Evolutionary conservation across 2,888 invertebrate genomes (phyloP).

Genomic region (Odontocolon sp.): DNA sequence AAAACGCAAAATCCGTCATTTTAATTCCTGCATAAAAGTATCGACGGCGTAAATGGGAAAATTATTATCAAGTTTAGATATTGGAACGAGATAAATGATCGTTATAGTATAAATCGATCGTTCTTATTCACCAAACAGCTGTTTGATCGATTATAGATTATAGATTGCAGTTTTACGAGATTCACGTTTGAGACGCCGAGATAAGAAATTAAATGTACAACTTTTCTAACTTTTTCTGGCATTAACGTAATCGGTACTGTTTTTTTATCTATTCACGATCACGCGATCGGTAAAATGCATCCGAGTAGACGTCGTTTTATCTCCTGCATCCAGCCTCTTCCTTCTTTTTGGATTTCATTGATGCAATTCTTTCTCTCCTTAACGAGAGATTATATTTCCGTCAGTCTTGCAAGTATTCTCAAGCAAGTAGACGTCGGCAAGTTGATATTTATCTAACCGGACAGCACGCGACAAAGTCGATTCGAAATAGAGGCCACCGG

Average conservation of each 20-base stretch:
- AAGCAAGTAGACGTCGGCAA: not conserved
- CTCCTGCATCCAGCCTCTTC: not conserved
- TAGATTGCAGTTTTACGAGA: not conserved
- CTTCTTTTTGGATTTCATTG: slow-evolving; percentile 1
- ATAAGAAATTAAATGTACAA: slow-evolving; percentile 12
- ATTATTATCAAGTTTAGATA: not conserved
- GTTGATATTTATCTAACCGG: not conserved
- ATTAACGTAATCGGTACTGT: slow-evolving; percentile 13
- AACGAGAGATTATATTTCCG: slow-evolving; percentile 22
- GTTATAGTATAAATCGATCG: slow-evolving; percentile 7
- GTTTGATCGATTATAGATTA: slow-evolving; percentile 1
- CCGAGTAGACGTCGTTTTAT: not conserved
- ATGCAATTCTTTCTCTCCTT: slow-evolving; percentile 34
- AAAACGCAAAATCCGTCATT: not conserved
- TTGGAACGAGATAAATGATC: not conserved
- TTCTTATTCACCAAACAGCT: slow-evolving; percentile 3
- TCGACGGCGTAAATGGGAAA: not conserved
- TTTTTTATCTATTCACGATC: slow-evolving; percentile 29
- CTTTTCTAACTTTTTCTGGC: slow-evolving; percentile 18
- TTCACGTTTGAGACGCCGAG: not conserved
- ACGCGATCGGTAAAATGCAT: not conserved
- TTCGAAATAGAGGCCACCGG: slow-evolving; percentile 32
- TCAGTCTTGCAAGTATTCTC: not conserved
- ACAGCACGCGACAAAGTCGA: not conserved
- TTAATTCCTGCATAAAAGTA: not conserved